Conservation (phyloP, 53 echinoderm and acorn worm species). For the Mesocentrotus franciscanus region DNA sequence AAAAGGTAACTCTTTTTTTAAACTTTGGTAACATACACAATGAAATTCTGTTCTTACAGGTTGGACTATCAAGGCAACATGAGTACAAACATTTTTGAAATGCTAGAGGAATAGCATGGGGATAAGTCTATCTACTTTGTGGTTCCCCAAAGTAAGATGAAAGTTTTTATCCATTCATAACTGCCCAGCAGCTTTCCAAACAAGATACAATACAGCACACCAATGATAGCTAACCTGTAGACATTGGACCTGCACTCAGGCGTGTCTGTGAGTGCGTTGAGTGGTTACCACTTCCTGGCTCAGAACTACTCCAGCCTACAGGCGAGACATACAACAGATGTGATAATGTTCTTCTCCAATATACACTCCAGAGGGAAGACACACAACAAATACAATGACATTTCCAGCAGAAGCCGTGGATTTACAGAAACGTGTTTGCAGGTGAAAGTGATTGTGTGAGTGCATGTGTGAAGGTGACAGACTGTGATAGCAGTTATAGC, state of each 20-base stretch:
- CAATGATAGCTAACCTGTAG: conserved; percentile 59
- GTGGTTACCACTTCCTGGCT: conserved; percentile 62
- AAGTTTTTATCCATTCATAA: neutral
- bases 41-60: no score
- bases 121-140: neutral
- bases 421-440: neutral
- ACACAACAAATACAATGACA: conserved; percentile 15
- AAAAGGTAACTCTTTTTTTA: no score
- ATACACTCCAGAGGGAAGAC: neutral
- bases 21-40: no score
- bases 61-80: no score
- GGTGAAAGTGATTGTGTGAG: neutral
- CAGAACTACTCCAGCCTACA: conserved; percentile 69
- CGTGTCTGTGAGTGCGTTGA: conserved; percentile 61
- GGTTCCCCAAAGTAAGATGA: neutral
- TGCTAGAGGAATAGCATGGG: neutral
- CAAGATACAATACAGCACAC: conserved; percentile 10
- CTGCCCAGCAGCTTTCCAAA: neutral
- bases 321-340: conserved; percentile 16
- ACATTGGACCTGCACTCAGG: conserved; percentile 45
- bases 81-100: neutral
- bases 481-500: neutral
- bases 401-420: neutral
- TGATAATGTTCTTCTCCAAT: conserved; percentile 10
- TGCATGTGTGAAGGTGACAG: neutral